These are phyloP conservation scores for Phrynosoma platyrhinos DNA, from an alignment of 2,113 vertebrate genomes.

Conservation along the genomic window DNA sequence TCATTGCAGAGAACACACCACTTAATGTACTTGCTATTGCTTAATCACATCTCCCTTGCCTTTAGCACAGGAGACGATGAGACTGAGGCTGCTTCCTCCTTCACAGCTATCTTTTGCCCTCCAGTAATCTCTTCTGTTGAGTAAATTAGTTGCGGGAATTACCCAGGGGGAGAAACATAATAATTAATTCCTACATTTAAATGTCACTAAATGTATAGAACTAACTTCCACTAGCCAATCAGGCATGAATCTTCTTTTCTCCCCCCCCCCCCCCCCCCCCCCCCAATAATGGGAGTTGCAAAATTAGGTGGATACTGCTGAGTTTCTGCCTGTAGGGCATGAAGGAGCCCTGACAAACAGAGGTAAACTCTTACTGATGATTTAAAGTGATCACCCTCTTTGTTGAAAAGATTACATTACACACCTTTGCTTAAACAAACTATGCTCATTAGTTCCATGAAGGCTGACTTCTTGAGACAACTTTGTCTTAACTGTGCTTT, in stretches of 20 bases:
- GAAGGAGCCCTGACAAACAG: conserved; percentile 11
- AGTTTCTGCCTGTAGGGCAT: not conserved
- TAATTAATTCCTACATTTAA: conserved; percentile 38
- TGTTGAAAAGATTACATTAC: not conserved
- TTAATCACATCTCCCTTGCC: conserved; percentile 29
- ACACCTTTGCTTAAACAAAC: not conserved
- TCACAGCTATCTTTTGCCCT: conserved; percentile 55
- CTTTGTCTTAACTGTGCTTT: not conserved
- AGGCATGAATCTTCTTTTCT: conserved; percentile 14
- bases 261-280: not conserved
- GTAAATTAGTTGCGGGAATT: conserved; percentile 54
- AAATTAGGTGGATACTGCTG: conserved; percentile 23
- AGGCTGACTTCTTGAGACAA: not conserved
- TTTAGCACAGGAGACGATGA: conserved; percentile 49
- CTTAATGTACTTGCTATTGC: not conserved
- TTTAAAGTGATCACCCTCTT: accelerated
- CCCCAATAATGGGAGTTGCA: conserved; percentile 33
- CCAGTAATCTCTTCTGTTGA: conserved; percentile 61
- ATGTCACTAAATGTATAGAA: conserved; percentile 25
- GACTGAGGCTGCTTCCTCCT: conserved; percentile 48
- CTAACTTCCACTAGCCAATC: conserved; percentile 23
- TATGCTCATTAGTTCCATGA: conserved; percentile 10
- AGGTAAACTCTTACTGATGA: not conserved
- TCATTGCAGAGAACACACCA: conserved; percentile 38
- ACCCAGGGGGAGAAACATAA: conserved; percentile 23